Conservation (phyloP, 2,888 invertebrate genomes). For the Amorpha juglandis region DNA sequence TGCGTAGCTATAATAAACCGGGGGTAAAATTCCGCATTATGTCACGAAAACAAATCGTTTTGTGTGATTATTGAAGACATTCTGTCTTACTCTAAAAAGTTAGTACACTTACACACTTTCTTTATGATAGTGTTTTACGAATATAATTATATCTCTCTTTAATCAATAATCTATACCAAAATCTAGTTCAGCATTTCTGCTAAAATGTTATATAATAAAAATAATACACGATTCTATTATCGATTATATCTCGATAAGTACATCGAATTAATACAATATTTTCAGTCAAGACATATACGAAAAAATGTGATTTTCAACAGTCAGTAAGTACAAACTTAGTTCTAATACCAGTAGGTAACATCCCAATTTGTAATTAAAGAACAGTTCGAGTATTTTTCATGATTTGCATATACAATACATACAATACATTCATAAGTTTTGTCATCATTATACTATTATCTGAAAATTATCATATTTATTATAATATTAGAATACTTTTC, state of each 20-base stretch:
- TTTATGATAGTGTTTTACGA: too few species aligned
- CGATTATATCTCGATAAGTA: constrained; percentile 7
- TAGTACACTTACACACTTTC: background rate
- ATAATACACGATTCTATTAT: constrained; percentile 2
- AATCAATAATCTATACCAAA: background rate
- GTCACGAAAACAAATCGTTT: constrained; percentile 7
- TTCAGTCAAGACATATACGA: background rate
- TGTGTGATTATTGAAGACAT: background rate
- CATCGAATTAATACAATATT: background rate
- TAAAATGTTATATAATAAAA: constrained; percentile 19
- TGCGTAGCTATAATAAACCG: background rate
- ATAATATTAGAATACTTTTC: constrained; percentile 4
- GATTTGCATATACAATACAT: background rate
- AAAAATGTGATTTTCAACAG: background rate
- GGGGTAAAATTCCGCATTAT: constrained; percentile 11
- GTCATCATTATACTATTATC: background rate
- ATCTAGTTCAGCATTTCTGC: background rate
- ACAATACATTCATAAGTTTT: background rate
- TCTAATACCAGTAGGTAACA: background rate
- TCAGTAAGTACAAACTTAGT: background rate
- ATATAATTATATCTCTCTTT: constrained; percentile 6
- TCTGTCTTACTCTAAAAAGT: background rate
- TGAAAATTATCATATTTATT: background rate
- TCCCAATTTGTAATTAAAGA: background rate
- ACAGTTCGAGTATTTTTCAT: constrained; percentile 12